These are phyloP conservation scores for Nemopilema nomurai DNA, from an alignment of 30 jellyfish, hydroid and myxozoan genomes.

Conservation along the genomic window DNA sequence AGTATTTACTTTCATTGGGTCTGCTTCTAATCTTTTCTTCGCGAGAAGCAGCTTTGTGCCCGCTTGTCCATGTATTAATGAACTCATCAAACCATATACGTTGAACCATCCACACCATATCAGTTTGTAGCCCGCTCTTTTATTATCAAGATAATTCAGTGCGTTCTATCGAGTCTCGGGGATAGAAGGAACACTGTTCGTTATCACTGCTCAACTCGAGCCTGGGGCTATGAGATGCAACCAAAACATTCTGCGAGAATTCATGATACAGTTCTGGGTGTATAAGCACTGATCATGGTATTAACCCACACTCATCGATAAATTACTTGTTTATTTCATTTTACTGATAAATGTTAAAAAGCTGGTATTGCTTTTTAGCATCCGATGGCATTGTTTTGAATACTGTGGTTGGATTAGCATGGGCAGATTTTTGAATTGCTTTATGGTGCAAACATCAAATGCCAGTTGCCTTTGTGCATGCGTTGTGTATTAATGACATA, in stretches of 20 bases:
- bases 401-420: neutral
- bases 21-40: neutral
- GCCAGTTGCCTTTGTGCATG: neutral
- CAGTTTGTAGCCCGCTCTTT: no score
- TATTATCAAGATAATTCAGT: neutral
- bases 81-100: neutral
- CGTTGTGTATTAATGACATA: neutral
- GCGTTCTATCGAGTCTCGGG: no score
- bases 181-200: no score
- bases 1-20: neutral
- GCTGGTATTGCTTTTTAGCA: no score
- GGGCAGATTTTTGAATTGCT: neutral
- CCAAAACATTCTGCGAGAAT: no score
- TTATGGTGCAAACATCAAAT: neutral
- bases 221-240: no score
- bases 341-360: no score
- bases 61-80: neutral
- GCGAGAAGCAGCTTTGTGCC: neutral
- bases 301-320: neutral
- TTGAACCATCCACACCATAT: neutral
- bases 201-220: no score
- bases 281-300: no score
- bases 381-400: no score
- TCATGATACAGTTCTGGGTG: no score
- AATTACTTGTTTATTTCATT: no score